Base-by-base conservation (phyloP, 2,797 vertebrate species). In the Falco biarmicus region DNA sequence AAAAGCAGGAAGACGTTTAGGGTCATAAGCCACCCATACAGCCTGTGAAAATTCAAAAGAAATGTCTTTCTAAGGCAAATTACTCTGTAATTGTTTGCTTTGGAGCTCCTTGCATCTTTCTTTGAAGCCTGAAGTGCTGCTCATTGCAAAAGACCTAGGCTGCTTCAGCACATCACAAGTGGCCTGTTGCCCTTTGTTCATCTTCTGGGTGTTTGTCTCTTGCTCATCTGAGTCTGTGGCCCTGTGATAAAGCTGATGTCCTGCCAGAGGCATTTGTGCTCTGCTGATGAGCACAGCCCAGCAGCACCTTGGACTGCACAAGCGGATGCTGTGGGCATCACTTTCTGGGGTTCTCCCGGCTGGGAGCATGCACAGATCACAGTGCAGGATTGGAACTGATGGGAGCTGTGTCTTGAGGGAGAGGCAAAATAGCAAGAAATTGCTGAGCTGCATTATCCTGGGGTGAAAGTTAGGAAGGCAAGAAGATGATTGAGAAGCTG, bases 241-340 rank as follows among this genome's bases (percentile, higher is more conserved):
- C 15, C 37, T 0, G 0, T 17, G 20, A 31, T 18, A 22, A 20
- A 4, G 41, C 15, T 5, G 18, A 7, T 54, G 34, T 24, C 8
- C 20, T 6, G 5, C 28, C 11, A 31, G 51, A 14, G 54, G 19
- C 13, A 2, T 9, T 24, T 19, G 22, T 31, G 39, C 34, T 79
- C 16, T 28, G 53, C 45, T 29, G 45, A 22, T 32, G 6, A 32
- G 21, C 1, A 1, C 48, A 63, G 50, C 50, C 24, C 29, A 9
- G n/a, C 16, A 61, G 24, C 28, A 25, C 6, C 39, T 16, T 1
- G 5, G 12, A 34, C 11, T 3, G 2, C 1, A 1, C 1, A 3
- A 9, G 25, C 3, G 1, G 51, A 17, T 53, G 34, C 45, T 45
- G 37, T 5, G 31, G 26, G 6, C 13, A 5, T 34, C 1, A 1